phyloP scores from a whole-genome alignment of 2,113 vertebrate genomes.

The Microcebus lehilahytsara region DNA sequence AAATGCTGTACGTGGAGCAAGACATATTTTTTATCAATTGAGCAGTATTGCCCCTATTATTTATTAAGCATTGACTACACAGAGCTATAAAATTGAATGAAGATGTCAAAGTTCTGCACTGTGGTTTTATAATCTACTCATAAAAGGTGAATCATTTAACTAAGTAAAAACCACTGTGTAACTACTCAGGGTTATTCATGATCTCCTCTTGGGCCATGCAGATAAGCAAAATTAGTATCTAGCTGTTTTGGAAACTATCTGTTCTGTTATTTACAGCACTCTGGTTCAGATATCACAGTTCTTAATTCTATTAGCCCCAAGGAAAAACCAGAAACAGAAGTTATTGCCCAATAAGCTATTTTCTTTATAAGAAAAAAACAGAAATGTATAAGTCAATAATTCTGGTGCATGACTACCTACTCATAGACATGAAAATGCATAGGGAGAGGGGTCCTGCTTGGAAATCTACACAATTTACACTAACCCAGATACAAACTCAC shows the following conservation, averaged over 20 bases:
- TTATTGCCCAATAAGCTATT: not conserved
- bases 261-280: not conserved
- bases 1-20: not conserved
- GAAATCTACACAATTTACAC: not conserved
- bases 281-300: not conserved
- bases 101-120: conserved; percentile 29
- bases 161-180: conserved; percentile 7
- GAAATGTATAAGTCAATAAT: not conserved
- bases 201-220: not conserved
- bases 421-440: not conserved
- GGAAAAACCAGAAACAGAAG: not conserved
- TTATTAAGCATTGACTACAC: conserved; percentile 41
- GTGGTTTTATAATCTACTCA: conserved; percentile 58
- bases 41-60: conserved; percentile 5
- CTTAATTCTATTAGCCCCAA: not conserved
- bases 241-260: not conserved
- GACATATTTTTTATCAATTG: conserved; percentile 52
- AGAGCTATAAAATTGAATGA: conserved; percentile 48
- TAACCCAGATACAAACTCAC: not conserved
- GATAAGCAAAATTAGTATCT: conserved; percentile 31
- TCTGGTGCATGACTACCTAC: not conserved
- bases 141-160: conserved; percentile 33
- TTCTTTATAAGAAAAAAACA: conserved; percentile 20
- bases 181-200: not conserved
- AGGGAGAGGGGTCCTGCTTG: not conserved